Evolutionary conservation across 2,888 invertebrate genomes (phyloP).

Genomic region (Noctua janthe): DNA sequence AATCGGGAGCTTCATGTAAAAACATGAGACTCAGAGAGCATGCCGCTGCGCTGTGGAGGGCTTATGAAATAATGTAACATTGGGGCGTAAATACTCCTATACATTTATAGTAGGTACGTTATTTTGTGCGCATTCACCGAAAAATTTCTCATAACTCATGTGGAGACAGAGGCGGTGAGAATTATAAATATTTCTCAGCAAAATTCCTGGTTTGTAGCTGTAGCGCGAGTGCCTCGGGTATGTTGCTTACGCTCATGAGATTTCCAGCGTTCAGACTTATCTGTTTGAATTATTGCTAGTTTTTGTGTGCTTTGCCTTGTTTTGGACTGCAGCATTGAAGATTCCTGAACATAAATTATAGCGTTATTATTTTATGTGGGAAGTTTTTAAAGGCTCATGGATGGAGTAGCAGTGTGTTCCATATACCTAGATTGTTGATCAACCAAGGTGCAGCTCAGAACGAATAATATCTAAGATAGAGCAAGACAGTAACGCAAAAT

Average conservation of each 20-base stretch:
- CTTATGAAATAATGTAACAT: constrained; percentile 83
- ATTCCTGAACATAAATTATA: constrained; percentile 26
- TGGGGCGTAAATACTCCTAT: constrained; percentile 71
- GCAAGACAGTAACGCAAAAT: neutral
- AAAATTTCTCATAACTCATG: constrained; percentile 76
- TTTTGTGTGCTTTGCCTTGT: constrained; percentile 44
- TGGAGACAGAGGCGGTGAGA: constrained; percentile 71
- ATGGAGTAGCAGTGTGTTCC: neutral
- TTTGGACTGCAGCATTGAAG: constrained; percentile 18
- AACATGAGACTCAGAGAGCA: constrained; percentile 82
- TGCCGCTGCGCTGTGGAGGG: constrained; percentile 72
- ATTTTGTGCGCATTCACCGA: constrained; percentile 70
- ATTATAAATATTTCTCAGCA: constrained; percentile 75
- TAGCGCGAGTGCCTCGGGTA: constrained; percentile 68
- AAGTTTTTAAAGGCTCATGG: neutral
- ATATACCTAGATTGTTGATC: neutral
- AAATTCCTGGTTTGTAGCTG: constrained; percentile 64
- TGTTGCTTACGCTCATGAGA: constrained; percentile 67
- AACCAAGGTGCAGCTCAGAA: neutral
- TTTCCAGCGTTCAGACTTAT: constrained; percentile 64
- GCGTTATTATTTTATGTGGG: constrained; percentile 10
- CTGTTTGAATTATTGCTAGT: constrained; percentile 60
- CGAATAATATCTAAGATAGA: neutral
- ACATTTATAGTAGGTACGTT: constrained; percentile 57
- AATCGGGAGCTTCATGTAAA: constrained; percentile 86